These are phyloP conservation scores for Nannospalax galili DNA, from an alignment of 2,113 vertebrate species.

Conservation along the genomic window DNA sequence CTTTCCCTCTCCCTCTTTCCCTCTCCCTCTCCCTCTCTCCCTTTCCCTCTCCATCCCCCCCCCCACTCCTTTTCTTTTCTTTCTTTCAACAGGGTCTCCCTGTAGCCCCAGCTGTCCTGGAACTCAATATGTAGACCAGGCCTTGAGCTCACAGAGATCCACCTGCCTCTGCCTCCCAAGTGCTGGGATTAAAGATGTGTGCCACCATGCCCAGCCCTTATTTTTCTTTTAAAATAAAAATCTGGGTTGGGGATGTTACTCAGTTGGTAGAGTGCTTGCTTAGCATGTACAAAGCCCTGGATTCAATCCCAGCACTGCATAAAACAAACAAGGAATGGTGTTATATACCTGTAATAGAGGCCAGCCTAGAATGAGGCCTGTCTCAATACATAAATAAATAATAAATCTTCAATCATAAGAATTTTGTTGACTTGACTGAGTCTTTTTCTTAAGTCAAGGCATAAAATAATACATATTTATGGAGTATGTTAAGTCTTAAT, in stretches of 20 bases:
- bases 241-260: neutral
- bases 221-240: constrained; percentile 48
- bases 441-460: neutral
- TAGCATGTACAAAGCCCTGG: neutral
- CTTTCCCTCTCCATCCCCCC: too few species aligned
- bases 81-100: too few species aligned
- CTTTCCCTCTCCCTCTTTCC: too few species aligned
- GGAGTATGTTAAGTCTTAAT: neutral
- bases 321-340: neutral
- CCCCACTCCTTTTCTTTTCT: too few species aligned
- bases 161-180: too few species aligned
- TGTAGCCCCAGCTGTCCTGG: too few species aligned
- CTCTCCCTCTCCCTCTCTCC: too few species aligned
- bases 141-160: too few species aligned
- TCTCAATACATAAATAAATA: neutral
- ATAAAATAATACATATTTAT: neutral
- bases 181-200: too few species aligned
- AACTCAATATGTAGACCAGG: too few species aligned
- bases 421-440: neutral
- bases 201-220: neutral
- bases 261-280: neutral
- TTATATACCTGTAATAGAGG: neutral
- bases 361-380: neutral
- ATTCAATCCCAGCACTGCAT: neutral
- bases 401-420: neutral